Percentiles rank a stretch among this genome's conserved stretches.
Evolutionary conservation across 2,888 invertebrate genomes (phyloP).

Genomic region (Ormyrus nitidulus): DNA sequence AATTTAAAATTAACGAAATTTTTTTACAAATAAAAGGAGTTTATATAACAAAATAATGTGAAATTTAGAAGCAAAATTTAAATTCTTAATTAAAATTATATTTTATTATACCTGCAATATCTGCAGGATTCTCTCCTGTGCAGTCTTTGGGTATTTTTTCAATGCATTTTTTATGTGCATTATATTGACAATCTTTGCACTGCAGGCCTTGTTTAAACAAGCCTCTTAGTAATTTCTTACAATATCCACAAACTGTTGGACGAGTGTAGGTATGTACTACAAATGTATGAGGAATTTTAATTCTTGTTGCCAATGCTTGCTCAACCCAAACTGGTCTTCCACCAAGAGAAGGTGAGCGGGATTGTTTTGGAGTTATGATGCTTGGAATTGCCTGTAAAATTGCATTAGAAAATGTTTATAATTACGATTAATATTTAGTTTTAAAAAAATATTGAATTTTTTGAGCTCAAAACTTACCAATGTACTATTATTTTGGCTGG

Average conservation of each 20-base stretch:
- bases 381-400: conserved; percentile 69
- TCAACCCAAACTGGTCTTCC: conserved; percentile 85
- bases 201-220: conserved; percentile 97
- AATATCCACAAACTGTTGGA: conserved; percentile 96
- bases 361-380: conserved; percentile 77
- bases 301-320: conserved; percentile 79
- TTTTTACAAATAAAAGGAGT: neutral
- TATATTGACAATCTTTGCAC: conserved; percentile 97
- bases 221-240: conserved; percentile 96
- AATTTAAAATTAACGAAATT: neutral
- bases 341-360: conserved; percentile 83
- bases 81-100: conserved; percentile 3
- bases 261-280: conserved; percentile 97
- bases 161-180: conserved; percentile 95
- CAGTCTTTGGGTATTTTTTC: conserved; percentile 94
- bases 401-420: neutral
- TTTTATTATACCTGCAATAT: conserved; percentile 74
- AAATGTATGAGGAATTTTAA: conserved; percentile 96
- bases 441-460: neutral
- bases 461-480: conserved; percentile 81
- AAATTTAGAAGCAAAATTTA: neutral
- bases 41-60: too few species aligned
- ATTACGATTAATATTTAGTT: neutral
- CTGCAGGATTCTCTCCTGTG: conserved; percentile 84
- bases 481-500: conserved; percentile 80